Evolutionary conservation across 1,140 invertebrate genomes (phyloP).

Genomic region (Brachionus calyciflorus): DNA sequence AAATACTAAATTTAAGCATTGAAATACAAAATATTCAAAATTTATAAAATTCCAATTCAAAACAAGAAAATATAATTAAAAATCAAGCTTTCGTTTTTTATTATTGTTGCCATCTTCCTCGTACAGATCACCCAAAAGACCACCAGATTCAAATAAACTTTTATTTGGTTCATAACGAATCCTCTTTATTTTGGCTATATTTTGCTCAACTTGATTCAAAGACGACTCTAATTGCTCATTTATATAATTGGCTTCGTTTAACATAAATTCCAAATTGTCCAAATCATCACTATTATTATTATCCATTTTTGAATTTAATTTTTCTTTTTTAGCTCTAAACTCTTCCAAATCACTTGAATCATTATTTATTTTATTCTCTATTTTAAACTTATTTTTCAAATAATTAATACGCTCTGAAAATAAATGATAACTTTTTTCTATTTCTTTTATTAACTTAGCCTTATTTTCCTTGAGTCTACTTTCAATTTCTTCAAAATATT

Average conservation of each 20-base stretch:
- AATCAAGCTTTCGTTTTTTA: background rate
- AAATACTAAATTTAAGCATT: too few relatives aligned
- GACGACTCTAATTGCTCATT: background rate
- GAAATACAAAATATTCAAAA: too few relatives aligned
- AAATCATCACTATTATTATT: background rate
- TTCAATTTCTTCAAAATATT: conserved; percentile 23
- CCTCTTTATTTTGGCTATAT: background rate
- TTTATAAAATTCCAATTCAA: too few relatives aligned
- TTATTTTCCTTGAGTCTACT: background rate
- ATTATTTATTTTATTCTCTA: background rate
- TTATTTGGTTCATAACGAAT: background rate
- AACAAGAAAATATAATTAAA: background rate
- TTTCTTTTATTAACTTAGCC: background rate
- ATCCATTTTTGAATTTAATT: background rate
- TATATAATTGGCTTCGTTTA: background rate
- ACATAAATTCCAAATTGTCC: background rate
- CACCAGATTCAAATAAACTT: background rate
- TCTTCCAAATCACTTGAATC: background rate
- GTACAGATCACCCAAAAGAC: background rate
- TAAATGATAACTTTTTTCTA: background rate
- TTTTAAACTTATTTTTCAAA: conserved; percentile 19
- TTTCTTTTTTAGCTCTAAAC: conserved; percentile 11
- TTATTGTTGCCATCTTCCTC: background rate
- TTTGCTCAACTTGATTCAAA: background rate
- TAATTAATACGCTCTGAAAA: conserved; percentile 1